A percentile compares a stretch with the other conserved stretches of the same genome.
phyloP scores from a whole-genome alignment of 2,797 vertebrate genomes.

The Threskiornis aethiopicus region DNA sequence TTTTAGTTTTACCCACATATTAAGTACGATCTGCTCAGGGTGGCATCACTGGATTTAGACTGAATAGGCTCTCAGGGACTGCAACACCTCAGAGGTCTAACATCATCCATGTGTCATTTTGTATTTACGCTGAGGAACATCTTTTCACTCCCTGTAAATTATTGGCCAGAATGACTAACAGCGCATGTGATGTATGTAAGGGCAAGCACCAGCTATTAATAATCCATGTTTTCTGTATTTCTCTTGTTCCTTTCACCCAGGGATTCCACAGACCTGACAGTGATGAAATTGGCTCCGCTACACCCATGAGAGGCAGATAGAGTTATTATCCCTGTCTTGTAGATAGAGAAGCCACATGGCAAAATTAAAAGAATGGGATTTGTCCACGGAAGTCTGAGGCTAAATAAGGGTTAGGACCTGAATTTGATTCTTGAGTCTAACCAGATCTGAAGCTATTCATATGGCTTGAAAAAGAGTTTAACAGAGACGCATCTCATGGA shows the following conservation, averaged over 20 bases:
- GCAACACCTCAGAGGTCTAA: background rate
- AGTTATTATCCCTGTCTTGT: background rate
- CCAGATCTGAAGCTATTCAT: background rate
- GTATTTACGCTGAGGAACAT: conserved; percentile 3
- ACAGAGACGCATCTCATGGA: background rate
- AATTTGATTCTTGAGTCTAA: background rate
- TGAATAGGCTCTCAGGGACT: background rate
- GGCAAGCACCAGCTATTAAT: conserved; percentile 50
- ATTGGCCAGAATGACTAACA: conserved; percentile 20
- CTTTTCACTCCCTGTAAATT: conserved; percentile 26
- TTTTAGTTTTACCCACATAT: background rate
- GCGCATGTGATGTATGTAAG: conserved; percentile 29
- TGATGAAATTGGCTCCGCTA: background rate
- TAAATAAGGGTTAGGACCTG: background rate
- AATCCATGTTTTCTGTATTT: conserved; percentile 37
- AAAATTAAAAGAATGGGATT: background rate
- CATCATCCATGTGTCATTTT: background rate
- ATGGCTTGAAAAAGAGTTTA: background rate
- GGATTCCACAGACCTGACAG: conserved; percentile 34
- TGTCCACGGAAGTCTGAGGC: background rate
- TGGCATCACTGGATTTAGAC: background rate
- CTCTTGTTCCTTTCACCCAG: conserved; percentile 29
- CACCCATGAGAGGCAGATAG: background rate
- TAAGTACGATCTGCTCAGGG: background rate
- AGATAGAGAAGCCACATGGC: background rate